Percentiles rank a stretch among this genome's conserved stretches.
phyloP scores from a whole-genome alignment of 30 jellyfish, hydroid and myxozoan species.

The Pelagia noctiluca region DNA sequence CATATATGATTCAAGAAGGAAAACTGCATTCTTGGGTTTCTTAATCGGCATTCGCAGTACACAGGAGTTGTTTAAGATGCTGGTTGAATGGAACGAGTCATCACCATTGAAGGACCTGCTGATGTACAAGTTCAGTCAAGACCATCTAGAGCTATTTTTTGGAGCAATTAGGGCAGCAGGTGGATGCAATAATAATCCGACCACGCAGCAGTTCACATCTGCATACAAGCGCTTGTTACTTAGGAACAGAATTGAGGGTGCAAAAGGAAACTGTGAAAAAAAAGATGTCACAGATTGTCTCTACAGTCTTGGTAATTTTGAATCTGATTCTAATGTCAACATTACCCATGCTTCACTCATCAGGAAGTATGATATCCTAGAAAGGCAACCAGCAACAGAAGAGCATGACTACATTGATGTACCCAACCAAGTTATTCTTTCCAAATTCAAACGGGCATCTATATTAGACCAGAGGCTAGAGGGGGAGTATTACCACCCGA shows the following conservation, averaged over 20 bases:
- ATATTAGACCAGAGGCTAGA: too few species aligned
- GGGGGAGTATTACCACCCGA: too few species aligned
- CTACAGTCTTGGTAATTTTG: conserved; percentile 37
- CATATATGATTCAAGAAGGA: conserved; percentile 51
- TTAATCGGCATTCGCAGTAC: conserved; percentile 57
- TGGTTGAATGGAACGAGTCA: conserved; percentile 33
- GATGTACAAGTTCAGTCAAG: conserved; percentile 64
- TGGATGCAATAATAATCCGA: conserved; percentile 71
- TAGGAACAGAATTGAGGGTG: conserved; percentile 42
- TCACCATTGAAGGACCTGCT: conserved; percentile 61
- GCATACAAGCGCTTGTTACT: conserved; percentile 53
- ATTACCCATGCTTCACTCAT: conserved; percentile 31
- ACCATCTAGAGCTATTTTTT: conserved; percentile 54
- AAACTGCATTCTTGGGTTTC: conserved; percentile 74
- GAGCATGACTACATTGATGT: conserved; percentile 43
- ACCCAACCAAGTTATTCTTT: conserved; percentile 41
- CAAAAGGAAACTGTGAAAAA: conserved; percentile 53
- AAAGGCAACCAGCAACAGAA: not conserved
- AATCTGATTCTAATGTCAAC: conserved; percentile 11
- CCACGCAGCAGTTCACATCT: conserved; percentile 57
- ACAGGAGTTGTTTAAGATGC: conserved; percentile 22
- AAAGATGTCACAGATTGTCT: conserved; percentile 44
- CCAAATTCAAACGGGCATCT: conserved; percentile 56
- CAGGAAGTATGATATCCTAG: conserved; percentile 45
- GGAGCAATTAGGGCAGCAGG: conserved; percentile 63